Base-by-base conservation (phyloP, 2,888 invertebrate species). In the Pristionchus maxplancki region DNA sequence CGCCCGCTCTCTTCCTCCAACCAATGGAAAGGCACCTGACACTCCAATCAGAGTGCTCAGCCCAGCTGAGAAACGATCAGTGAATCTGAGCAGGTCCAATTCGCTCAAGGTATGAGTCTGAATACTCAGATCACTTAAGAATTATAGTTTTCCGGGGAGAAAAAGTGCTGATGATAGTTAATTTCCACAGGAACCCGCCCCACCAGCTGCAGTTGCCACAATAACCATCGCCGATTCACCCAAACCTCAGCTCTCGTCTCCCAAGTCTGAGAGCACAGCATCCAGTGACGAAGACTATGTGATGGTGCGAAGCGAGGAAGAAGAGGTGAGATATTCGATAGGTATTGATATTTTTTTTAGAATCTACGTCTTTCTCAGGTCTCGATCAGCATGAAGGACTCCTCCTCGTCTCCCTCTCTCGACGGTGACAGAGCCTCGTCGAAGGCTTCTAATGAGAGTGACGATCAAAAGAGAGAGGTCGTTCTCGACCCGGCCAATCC, bases 401-500 rank as follows among this genome's bases (percentile, higher is more conserved):
- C 50, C 24, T 83, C 82, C 1, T 83, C 82, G 4, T 53, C 50
- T 58, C 53, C 50, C 0, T 83, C 82, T 5, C 34, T 58, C 20
- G 82, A 83, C 8, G 82, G 53, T 0, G 53, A 53, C 53, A 53
- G 82, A 0, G 20, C 82, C 50, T 83, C 82, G 1, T 50, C 50
- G 20, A 78, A 78, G 40, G 40, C 44, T 1, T 78, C 78, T 0
- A 71, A 71, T 48, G 44, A 24, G 1, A 34, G 34, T n/a, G 82
- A 83, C 15, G 82, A 34, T 15, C 53, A 53, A 28, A 83, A 83
- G 82, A 28, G 53, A 4, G 86, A 87, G 37, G 71, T 87, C 50
- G 48, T 87, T 6, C 50, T 71, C 9, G 86, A 87, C 67, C 83
- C 78, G 13, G n/a, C 15, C 48, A 67, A 88, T 50, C 82, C 88